A percentile compares a stretch with the other conserved stretches of the same genome.
phyloP scores from a whole-genome alignment of 2,113 vertebrate species.

The Ageneiosus marmoratus region DNA sequence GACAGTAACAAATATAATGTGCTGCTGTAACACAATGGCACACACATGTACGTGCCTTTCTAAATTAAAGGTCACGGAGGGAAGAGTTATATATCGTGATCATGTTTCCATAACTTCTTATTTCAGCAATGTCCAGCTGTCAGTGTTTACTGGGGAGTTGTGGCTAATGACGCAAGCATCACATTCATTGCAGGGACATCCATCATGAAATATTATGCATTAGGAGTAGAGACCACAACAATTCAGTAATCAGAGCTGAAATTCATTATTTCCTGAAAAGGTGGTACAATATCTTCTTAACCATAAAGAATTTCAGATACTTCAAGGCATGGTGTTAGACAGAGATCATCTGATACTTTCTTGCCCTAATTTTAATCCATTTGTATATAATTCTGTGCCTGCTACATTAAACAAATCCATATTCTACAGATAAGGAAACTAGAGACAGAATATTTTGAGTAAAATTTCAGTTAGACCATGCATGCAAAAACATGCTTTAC shows the following conservation, averaged over 20 bases:
- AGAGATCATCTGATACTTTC: neutral
- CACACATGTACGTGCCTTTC: neutral
- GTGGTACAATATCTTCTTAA: neutral
- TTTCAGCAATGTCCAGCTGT: neutral
- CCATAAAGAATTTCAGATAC: constrained; percentile 26
- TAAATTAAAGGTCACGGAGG: constrained; percentile 15
- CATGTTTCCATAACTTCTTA: constrained; percentile 3
- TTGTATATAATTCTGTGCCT: neutral
- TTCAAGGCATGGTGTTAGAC: constrained; percentile 23
- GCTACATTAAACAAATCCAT: neutral
- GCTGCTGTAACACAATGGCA: neutral
- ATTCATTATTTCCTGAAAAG: constrained; percentile 2
- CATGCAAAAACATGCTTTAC: neutral
- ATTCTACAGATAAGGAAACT: too few species aligned
- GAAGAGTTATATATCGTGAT: constrained; percentile 9
- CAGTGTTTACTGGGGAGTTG: constrained; percentile 2
- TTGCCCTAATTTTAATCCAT: neutral
- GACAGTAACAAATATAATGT: neutral
- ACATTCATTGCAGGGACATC: neutral
- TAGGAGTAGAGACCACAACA: neutral
- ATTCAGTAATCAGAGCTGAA: too few species aligned
- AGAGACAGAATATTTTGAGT: constrained; percentile 2
- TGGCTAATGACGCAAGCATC: constrained; percentile 23
- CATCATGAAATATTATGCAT: neutral
- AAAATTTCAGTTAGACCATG: neutral